phyloP scores from a whole-genome alignment of 2,113 vertebrate species.

The Oncorhynchus nerka region DNA sequence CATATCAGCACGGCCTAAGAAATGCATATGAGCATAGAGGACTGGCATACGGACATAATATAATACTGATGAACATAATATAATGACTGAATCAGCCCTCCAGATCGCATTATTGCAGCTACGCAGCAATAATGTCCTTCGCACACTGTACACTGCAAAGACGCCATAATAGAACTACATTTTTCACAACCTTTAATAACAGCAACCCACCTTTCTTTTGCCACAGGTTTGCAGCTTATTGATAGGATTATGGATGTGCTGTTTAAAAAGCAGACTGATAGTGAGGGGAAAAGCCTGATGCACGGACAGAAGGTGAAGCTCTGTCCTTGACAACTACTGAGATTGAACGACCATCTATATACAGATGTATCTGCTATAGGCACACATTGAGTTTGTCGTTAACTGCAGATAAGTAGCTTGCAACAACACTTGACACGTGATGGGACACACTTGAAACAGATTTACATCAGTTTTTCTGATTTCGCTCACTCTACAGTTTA shows the following conservation, averaged over 20 bases:
- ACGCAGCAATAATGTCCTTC: background rate
- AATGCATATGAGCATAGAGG: too few relatives aligned
- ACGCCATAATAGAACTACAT: background rate
- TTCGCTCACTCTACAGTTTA: too few relatives aligned
- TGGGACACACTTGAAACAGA: background rate
- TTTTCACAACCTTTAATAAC: background rate
- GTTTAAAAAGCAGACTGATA: background rate
- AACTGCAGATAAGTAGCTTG: too few relatives aligned
- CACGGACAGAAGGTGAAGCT: background rate
- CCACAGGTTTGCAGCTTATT: background rate
- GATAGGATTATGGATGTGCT: background rate
- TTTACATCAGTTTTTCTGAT: background rate
- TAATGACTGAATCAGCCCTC: too few relatives aligned
- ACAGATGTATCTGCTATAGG: background rate
- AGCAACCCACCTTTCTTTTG: background rate
- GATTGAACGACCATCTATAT: background rate
- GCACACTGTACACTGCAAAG: background rate
- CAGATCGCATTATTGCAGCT: too few relatives aligned
- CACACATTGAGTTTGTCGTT: background rate
- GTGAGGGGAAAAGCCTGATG: background rate
- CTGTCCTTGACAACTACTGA: background rate
- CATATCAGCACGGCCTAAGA: conserved; percentile 4
- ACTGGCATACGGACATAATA: too few relatives aligned
- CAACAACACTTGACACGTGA: background rate
- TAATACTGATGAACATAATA: too few relatives aligned